Conservation (phyloP, 2,797 vertebrate species). For the Cetoscarus ocellatus region DNA sequence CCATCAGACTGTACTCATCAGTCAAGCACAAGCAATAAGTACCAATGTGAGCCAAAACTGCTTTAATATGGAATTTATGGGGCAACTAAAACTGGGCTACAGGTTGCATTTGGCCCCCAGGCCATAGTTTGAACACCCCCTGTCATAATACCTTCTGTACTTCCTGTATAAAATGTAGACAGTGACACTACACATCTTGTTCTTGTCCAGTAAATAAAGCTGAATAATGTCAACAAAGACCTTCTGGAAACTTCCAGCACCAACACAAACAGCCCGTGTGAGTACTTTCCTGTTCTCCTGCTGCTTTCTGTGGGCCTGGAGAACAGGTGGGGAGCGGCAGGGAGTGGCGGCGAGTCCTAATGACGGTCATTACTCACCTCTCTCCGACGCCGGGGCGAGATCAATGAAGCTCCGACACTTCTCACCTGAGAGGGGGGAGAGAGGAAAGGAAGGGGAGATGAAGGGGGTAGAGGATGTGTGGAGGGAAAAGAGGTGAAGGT, state of each 20-base stretch:
- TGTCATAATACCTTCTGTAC: neutral
- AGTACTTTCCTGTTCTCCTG: neutral
- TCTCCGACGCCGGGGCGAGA: conserved; percentile 96
- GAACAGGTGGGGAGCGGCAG: conserved; percentile 69
- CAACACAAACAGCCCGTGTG: neutral
- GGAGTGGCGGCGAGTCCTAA: conserved; percentile 57
- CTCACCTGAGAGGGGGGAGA: conserved; percentile 87
- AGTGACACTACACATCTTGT: neutral
- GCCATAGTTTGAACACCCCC: too few relatives aligned
- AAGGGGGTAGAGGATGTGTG: neutral
- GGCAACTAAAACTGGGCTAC: too few relatives aligned
- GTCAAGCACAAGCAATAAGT: too few relatives aligned
- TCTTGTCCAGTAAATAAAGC: neutral
- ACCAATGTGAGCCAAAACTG: too few relatives aligned
- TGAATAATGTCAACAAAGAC: neutral
- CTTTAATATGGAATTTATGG: too few relatives aligned
- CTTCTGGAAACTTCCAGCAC: neutral
- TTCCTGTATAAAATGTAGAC: neutral
- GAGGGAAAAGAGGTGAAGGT: conserved; percentile 23
- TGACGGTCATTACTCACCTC: conserved; percentile 89
- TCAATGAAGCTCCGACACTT: conserved; percentile 98
- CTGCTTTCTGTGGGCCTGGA: conserved; percentile 2
- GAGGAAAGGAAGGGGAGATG: neutral
- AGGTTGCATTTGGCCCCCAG: too few relatives aligned
- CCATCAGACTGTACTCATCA: too few relatives aligned